phyloP scores from a whole-genome alignment of 2,888 invertebrate genomes.

The Mantis religiosa region DNA sequence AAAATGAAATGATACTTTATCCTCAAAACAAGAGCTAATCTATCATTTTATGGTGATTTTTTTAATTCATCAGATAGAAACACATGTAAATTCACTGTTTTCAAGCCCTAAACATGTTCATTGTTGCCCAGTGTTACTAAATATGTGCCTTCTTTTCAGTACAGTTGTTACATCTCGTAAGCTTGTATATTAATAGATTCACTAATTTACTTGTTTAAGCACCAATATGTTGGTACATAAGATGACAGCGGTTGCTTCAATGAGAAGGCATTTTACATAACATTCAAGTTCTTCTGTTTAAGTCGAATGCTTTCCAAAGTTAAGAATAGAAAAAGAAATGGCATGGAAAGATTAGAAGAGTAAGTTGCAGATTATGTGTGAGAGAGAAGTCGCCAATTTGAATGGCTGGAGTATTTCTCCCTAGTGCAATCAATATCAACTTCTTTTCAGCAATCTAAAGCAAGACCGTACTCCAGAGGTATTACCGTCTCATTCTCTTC shows the following conservation, averaged over 20 bases:
- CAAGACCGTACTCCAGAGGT: not conserved
- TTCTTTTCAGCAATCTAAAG: not conserved
- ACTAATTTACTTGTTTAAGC: no score
- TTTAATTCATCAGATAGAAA: no score
- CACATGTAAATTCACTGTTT: no score
- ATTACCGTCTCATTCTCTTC: not conserved
- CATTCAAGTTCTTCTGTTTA: not conserved
- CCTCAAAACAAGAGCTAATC: no score
- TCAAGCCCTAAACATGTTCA: no score
- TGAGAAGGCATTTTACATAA: not conserved
- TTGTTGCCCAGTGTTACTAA: no score
- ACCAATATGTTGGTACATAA: not conserved
- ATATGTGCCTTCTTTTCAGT: not conserved
- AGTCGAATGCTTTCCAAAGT: not conserved
- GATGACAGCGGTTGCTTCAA: not conserved
- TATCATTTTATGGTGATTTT: no score
- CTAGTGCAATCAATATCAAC: not conserved
- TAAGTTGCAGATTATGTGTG: not conserved
- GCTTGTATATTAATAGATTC: not conserved
- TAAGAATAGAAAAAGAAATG: not conserved
- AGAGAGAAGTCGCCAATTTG: not conserved
- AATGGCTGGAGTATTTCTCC: not conserved
- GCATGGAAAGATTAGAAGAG: not conserved
- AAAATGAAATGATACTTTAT: no score
- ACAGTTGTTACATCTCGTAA: not conserved